Base-by-base conservation (phyloP, 2,888 invertebrate genomes). In the Encarsia formosa region DNA sequence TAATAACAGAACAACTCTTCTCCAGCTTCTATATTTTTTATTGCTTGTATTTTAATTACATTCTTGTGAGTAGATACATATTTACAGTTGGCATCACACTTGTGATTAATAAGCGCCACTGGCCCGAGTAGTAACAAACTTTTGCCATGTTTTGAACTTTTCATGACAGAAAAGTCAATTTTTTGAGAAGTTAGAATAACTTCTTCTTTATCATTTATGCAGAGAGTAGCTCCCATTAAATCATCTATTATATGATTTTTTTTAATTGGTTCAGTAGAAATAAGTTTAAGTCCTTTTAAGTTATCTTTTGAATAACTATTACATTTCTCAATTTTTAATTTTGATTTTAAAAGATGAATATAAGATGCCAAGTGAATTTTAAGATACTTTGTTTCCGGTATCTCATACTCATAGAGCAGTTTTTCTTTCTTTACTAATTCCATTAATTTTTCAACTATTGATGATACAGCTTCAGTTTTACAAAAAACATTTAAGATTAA, bases 161-260 rank as follows among this genome's bases (percentile, higher is more conserved):
- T 5, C 40, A 40, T 40, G 16, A 40, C 8, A 24, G 40, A 40
- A 40, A 40, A 42, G 19, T 42, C 41, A 1, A 13, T 42, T 11
- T 29, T 9, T 11, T 29, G 6, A 8, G n/a, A 19, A 3, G 2
- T 4, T 29, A 13, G 19, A 15, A 29, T 31, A 34, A 34, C 15
- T 13, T 42, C 19, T 5, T 42, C 41, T 19, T 5, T 9, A 29
- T 26, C 11, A 26, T 26, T 26, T 26, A 26, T 8, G 5, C 11
- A 8, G 11, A 26, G 8, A 26, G 26, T 26, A 8, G 11, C 11
- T 35, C 35, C 4, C 9, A n/a, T 18, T 13, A 4, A n/a, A 3
- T 29, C 2, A 44, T 43, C n/a, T 9, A 34, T 34, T 34, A 5
- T 16, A 3, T 16, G 5, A 2, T 22, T 35, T 26, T 18, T 24